These are phyloP conservation scores for Sebastes aleutianus DNA, from an alignment of 2,797 vertebrate species.

Conservation along the genomic window DNA sequence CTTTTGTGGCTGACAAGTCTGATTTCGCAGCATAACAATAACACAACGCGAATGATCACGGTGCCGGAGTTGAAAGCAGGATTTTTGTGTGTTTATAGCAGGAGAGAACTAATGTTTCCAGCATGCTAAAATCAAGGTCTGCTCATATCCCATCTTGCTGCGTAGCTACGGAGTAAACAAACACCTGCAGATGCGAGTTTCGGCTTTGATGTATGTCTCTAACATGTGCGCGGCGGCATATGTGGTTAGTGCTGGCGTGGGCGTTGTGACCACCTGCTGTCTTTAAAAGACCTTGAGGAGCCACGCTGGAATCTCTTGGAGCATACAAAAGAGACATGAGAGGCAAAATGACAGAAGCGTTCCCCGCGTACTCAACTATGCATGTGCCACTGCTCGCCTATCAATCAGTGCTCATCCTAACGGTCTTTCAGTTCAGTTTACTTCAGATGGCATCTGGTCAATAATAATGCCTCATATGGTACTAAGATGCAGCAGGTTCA, in stretches of 20 bases:
- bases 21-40: slow-evolving; percentile 46
- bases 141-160: slow-evolving; percentile 50
- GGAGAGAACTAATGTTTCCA: slow-evolving; percentile 41
- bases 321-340: slow-evolving; percentile 47
- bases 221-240: slow-evolving; percentile 27
- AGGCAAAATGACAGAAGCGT: slow-evolving; percentile 26
- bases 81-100: slow-evolving; percentile 47
- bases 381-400: slow-evolving; percentile 21
- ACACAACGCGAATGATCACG: slow-evolving; percentile 54
- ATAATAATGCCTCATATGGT: not conserved
- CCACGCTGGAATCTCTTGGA: slow-evolving; percentile 31
- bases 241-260: slow-evolving; percentile 53
- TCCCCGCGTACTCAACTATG: slow-evolving; percentile 5
- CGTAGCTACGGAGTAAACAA: slow-evolving; percentile 52
- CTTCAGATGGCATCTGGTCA: slow-evolving; percentile 18
- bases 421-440: not conserved
- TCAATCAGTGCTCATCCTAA: slow-evolving; percentile 37
- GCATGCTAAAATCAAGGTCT: slow-evolving; percentile 61
- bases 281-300: slow-evolving; percentile 62
- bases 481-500: slow-evolving; percentile 24
- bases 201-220: slow-evolving; percentile 59
- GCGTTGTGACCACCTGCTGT: slow-evolving; percentile 71
- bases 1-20: slow-evolving; percentile 18
- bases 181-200: slow-evolving; percentile 51
- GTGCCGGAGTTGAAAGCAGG: slow-evolving; percentile 39